Conservation (phyloP, 2,888 invertebrate genomes). For the Melieria crassipennis region DNA sequence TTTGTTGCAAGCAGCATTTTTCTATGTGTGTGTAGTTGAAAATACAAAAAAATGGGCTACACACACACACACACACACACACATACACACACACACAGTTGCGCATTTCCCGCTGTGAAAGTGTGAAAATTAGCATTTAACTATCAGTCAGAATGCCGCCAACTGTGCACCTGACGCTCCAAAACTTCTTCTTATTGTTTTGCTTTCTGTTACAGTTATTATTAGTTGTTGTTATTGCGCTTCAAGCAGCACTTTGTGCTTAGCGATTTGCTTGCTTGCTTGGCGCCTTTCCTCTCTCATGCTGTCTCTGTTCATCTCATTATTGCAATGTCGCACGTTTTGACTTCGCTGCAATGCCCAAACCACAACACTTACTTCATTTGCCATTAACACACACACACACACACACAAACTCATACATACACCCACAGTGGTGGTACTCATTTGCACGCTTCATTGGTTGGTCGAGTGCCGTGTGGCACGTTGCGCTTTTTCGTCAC, state of each 20-base stretch:
- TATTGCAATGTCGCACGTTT: too few species aligned
- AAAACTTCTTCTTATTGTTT: not conserved
- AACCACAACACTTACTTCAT: not conserved
- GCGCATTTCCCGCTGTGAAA: not conserved
- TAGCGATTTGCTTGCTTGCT: not conserved
- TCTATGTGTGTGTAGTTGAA: too few species aligned
- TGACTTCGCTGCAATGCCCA: too few species aligned
- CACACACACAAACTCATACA: not conserved
- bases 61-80: too few species aligned
- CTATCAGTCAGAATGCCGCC: not conserved
- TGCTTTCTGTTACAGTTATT: not conserved
- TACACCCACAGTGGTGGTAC: not conserved
- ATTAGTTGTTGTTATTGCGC: not conserved
- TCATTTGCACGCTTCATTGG: not conserved
- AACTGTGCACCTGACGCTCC: not conserved
- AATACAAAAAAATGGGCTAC: too few species aligned
- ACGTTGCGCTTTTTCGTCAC: not conserved
- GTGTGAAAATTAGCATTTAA: not conserved
- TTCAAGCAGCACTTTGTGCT: not conserved
- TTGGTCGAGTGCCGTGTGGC: not conserved
- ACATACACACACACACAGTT: too few species aligned
- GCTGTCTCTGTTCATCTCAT: too few species aligned
- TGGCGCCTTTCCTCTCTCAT: too few species aligned
- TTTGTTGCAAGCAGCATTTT: too few species aligned
- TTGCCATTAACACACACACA: not conserved